phyloP scores from a whole-genome alignment of 2,113 vertebrate species.

The Eulemur macaco region DNA sequence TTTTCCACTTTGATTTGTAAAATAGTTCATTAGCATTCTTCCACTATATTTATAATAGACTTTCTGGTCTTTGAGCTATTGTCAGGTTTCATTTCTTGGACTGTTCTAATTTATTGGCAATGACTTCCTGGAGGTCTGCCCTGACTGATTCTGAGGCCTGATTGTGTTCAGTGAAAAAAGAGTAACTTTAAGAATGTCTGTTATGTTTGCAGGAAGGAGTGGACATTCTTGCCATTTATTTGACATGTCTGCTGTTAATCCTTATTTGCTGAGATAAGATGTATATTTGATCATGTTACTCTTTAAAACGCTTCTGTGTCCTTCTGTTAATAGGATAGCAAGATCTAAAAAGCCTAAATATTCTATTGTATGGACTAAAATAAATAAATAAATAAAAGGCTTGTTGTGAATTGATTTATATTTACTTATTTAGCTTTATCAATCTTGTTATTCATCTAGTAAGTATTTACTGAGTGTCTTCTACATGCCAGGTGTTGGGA shows the following conservation, averaged over 20 bases:
- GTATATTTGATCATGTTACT: conserved; percentile 21
- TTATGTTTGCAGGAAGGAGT: conserved; percentile 30
- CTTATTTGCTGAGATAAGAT: conserved; percentile 20
- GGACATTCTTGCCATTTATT: conserved; percentile 1
- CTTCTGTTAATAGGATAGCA: conserved; percentile 18
- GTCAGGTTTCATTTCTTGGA: not conserved
- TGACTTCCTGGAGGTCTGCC: not conserved
- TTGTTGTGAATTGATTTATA: not conserved
- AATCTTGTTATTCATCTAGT: not conserved
- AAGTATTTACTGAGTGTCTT: not conserved
- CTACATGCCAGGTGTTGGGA: not conserved
- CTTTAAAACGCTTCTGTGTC: conserved; percentile 2
- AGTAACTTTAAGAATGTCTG: conserved; percentile 31
- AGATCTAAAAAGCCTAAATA: not conserved
- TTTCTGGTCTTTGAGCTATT: not conserved
- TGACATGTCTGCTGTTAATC: not conserved
- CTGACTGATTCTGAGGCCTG: not conserved
- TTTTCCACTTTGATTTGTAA: conserved; percentile 22
- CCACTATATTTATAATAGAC: not conserved
- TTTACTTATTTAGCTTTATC: conserved; percentile 8
- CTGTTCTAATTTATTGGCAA: not conserved
- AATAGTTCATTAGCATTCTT: not conserved
- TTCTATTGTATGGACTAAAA: too few species aligned
- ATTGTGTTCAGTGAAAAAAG: conserved; percentile 16
- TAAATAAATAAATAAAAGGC: too few species aligned